Base-by-base conservation (phyloP, 2,888 invertebrate species). In the Xanthostigma xanthostigma region DNA sequence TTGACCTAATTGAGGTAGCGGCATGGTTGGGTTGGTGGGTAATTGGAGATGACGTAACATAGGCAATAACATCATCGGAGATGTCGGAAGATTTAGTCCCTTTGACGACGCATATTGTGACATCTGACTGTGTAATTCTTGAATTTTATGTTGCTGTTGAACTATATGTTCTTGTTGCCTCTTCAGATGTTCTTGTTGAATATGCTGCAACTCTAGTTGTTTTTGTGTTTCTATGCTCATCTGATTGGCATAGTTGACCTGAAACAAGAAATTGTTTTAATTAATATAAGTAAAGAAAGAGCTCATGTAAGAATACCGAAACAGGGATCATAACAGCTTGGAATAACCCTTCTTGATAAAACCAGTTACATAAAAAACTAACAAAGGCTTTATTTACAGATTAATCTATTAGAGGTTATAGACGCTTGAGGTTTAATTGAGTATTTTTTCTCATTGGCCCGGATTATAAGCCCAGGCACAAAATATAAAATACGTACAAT, bases 151-250 rank as follows among this genome's bases (percentile, higher is more conserved):
- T 57, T 76, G 71, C 48, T 72, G 72, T 50, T 71, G 73, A 57
- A 75, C 67, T 51, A 75, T 67, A 57, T 75, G 72, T 57, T 76
- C 73, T 57, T 75, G 75, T 58, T 75, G 75, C 44, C 81, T 70
- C 54, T 77, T 71, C 41, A 78, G 66, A 56, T 78, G 78, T 55
- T 79, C 79, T 56, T 79, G 78, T 57, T 79, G 80, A 58, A 78
- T 68, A 62, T 81, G 73, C 61, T 82, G 81, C 56, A 81, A 70
- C 62, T 88, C 86, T 61, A 84, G 68, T 62, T 82, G 73, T 60
- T 76, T 77, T 61, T 81, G 81, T 49, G 72, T 67, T 59, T 75
- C 74, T 53, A 69, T 69, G 52, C 64, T 63, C 57, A 71, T 64
- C 55, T 69, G 71, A 53, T 60, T 59, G 41, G 65, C 60, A 57